phyloP scores from a whole-genome alignment of 1,140 invertebrate species.

The Agrypnia vestita region DNA sequence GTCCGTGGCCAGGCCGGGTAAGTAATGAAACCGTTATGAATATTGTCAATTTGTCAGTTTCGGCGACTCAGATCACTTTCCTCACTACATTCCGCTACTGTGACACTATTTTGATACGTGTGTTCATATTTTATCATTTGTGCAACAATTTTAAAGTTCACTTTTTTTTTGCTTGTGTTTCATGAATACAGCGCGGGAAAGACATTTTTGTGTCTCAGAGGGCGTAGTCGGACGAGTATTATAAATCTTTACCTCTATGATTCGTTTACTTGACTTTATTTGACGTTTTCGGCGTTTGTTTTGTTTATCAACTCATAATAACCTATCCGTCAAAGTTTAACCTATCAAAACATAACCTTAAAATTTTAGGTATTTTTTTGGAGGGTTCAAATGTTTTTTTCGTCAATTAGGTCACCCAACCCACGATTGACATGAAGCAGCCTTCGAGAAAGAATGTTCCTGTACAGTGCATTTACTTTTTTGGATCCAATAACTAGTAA shows the following conservation, averaged over 20 bases:
- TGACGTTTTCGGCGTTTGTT: background rate
- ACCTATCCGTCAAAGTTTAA: slow-evolving; percentile 45
- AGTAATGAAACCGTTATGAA: slow-evolving; percentile 63
- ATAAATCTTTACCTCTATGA: background rate
- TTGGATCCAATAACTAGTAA: slow-evolving; percentile 95
- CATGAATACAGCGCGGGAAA: slow-evolving; percentile 49
- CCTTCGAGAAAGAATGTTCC: slow-evolving; percentile 77
- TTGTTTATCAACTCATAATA: slow-evolving; percentile 3
- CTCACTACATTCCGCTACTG: background rate
- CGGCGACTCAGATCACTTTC: background rate
- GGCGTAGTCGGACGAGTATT: slow-evolving; percentile 33
- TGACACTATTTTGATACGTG: background rate
- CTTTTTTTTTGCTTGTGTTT: slow-evolving; percentile 9
- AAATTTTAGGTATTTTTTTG: slow-evolving; percentile 5
- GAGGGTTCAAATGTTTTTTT: slow-evolving; percentile 59
- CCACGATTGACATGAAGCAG: slow-evolving; percentile 79
- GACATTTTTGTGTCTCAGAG: slow-evolving; percentile 12
- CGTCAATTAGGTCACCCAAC: slow-evolving; percentile 80
- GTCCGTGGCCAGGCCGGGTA: slow-evolving; percentile 94
- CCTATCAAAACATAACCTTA: slow-evolving; percentile 53
- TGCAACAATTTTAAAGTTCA: slow-evolving; percentile 30
- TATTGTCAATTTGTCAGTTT: slow-evolving; percentile 23
- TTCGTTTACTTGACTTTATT: background rate
- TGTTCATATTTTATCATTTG: background rate
- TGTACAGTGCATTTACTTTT: slow-evolving; percentile 93